Percentiles rank a stretch among this genome's conserved stretches.
Conservation (phyloP, 2,113 vertebrate genomes). For the Caranx ignobilis region DNA sequence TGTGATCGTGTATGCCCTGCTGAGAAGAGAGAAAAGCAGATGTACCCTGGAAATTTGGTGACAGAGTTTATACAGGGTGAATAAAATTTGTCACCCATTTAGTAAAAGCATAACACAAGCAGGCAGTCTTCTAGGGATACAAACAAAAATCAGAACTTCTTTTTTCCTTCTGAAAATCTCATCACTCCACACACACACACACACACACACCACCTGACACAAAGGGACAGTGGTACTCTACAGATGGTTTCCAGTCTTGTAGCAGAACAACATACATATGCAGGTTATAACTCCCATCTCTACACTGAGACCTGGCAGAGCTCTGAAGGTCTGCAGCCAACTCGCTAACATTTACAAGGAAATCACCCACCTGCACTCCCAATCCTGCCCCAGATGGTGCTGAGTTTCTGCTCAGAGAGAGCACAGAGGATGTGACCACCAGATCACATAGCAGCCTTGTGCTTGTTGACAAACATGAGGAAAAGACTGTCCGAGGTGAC, state of each 20-base stretch:
- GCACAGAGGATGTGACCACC: conserved; percentile 25
- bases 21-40: background rate
- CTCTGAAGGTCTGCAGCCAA: conserved; percentile 51
- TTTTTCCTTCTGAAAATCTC: background rate
- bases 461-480: conserved; percentile 37
- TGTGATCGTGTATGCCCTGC: conserved; percentile 9
- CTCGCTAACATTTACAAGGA: conserved; percentile 59
- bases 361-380: conserved; percentile 65
- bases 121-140: background rate
- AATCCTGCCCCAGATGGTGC: conserved; percentile 64
- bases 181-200: background rate
- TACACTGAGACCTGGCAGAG: conserved; percentile 53
- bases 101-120: background rate
- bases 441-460: conserved; percentile 1
- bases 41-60: background rate
- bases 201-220: background rate
- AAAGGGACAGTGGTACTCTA: conserved; percentile 24
- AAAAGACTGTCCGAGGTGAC: conserved; percentile 9
- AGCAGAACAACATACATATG: conserved; percentile 57
- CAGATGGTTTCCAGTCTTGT: conserved; percentile 62
- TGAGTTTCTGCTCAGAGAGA: conserved; percentile 20
- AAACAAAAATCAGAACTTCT: background rate
- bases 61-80: background rate
- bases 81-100: background rate
- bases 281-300: conserved; percentile 55